Evolutionary conservation across 35 echinoderm and acorn worm species (phyloP), one percentile per base, ranked within the genome.

Genomic region (Ptychodera flava): DNA sequence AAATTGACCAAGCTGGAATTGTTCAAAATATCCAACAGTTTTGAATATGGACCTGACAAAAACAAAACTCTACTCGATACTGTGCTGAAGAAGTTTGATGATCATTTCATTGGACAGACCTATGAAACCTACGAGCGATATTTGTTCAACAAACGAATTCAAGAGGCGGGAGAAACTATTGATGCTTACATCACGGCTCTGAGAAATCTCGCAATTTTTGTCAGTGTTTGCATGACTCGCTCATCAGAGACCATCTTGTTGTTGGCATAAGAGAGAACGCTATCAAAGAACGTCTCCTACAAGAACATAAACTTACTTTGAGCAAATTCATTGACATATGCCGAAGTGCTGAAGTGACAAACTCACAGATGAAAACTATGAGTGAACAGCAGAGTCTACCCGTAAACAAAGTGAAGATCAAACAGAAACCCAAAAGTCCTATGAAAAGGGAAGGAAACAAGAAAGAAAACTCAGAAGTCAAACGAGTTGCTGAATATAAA

Each of bases 81-180:
- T 87, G 36, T 36, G 78, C 2, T 22, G 37, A n/a, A 84, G 80
- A 35, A 83, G 38, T 28, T 53, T 16, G 78, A 88, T 28, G 36
- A 85, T 30, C 79, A 95, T 80, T 91, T 92, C 30, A 91, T 81
- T 38, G 86, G 86, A 16, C 78, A 89, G 31, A 87, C 80, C 15
- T 91, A 95, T 33, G 83, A 75, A 27, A 91, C 89, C 22, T 95
- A 86, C 76, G 89, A 95, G 37, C 78, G 89, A 1, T 89, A 91
- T 33, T 35, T 95, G 15, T 95, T 95, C 77, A 91, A 91, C 35
- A 85, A 37, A 0, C 77, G 89, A 22, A 79, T 81, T n/a, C 87
- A 93, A 38, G 33, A 35, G 28, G 87, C 45, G 81, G 91, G 87
- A 36, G 93, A 94, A 84, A 88, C 29, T 1, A 75, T 93, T 31